Conservation (phyloP, 2,888 invertebrate species). For the Drosophila rubida region DNA sequence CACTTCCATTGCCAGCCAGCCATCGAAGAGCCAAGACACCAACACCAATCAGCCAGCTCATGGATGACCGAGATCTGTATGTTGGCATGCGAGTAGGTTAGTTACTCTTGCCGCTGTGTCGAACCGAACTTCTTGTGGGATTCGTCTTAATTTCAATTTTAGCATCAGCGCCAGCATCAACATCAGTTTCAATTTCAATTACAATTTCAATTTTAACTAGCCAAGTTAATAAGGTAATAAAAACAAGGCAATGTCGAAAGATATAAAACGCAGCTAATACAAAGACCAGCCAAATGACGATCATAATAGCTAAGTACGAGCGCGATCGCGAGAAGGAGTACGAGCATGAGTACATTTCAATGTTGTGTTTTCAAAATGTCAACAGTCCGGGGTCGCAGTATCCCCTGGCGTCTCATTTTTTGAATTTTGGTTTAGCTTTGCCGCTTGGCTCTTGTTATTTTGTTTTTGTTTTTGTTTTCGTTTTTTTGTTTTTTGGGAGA, state of each 20-base stretch:
- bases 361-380: conserved; percentile 61
- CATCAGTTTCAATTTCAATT: conserved; percentile 36
- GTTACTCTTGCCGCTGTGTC: conserved; percentile 31
- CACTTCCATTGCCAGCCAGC: conserved; percentile 73
- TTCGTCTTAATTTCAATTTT: conserved; percentile 64
- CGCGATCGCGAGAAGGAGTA: background rate
- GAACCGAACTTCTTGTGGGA: conserved; percentile 49
- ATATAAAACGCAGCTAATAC: conserved; percentile 24
- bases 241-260: conserved; percentile 50
- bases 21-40: conserved; percentile 16
- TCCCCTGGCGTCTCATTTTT: conserved; percentile 26
- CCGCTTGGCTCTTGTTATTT: background rate
- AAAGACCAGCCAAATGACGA: conserved; percentile 57
- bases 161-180: conserved; percentile 9
- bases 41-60: conserved; percentile 16
- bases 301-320: conserved; percentile 40
- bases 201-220: conserved; percentile 52
- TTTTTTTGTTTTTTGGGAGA: too few relatives aligned
- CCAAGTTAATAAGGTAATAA: conserved; percentile 49
- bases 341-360: conserved; percentile 25
- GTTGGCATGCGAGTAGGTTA: conserved; percentile 42
- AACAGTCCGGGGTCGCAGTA: conserved; percentile 36
- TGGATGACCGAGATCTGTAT: conserved; percentile 58
- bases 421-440: conserved; percentile 9
- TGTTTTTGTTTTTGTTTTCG: conserved; percentile 6